Base-by-base conservation (phyloP, 1,140 invertebrate species). In the Neoseiulus cucumeris region DNA sequence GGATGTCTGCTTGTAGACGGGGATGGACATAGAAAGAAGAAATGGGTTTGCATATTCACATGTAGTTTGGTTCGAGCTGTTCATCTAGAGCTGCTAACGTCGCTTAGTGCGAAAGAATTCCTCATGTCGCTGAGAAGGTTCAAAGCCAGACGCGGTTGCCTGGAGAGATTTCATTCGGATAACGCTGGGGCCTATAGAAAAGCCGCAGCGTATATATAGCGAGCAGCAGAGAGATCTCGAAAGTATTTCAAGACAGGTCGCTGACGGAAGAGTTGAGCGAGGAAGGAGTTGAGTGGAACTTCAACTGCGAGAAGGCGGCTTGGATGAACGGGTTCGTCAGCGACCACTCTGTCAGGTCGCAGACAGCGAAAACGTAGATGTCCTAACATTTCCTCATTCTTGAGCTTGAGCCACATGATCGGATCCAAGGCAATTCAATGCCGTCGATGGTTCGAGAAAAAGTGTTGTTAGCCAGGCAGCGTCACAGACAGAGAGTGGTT, bases 81-180 rank as follows among this genome's bases (percentile, higher is more conserved):
- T 4, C 65, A 66, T 22, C 42, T 66, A 9, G 65, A 66, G 64
- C 28, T 66, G 30, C 18, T 66, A 9, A 30, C 65, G 14, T 28
- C 65, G 2, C 28, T 66, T 4, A 28, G 33, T 2, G 64, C 65
- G 25, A 18, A 66, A 17, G 20, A 59, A 29, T 66, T 66, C 47
- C 1, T 66, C 4, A n/a, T 64, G 20, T n/a, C 2, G 20, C 33
- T 66, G 2, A 51, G 65, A 66, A 25, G 64, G 42, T 65, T 65
- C 29, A 47, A 42, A 14, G 64, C 64, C 5, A 1, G 44, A 18
- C 47, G 64, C 64, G 44, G 25, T 12, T 14, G 42, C 12, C 44
- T 29, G 5, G n/a, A 1, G 25, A 65, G 14, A 5, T 45, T 65
- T 9, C 45, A 47, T 39, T 67, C 64, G 17, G 66, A 65, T 39